These are phyloP conservation scores for Cheilosia urbana DNA, from an alignment of 2,888 invertebrate species.

Conservation along the genomic window DNA sequence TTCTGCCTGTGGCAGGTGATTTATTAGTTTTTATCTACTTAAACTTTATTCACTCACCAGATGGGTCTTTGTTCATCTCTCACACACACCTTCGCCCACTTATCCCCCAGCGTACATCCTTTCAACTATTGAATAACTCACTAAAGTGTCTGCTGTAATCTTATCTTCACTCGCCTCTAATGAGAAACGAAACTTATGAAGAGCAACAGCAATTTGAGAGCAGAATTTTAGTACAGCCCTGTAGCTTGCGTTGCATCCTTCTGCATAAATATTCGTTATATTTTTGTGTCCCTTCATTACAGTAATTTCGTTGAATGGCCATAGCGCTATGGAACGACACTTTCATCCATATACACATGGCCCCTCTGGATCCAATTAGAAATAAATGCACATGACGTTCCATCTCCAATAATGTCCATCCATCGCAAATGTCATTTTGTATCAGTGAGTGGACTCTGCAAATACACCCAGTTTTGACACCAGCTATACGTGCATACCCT, in stretches of 20 bases:
- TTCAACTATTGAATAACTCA: constrained; percentile 46
- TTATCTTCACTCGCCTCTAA: constrained; percentile 13
- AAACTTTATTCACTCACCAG: constrained; percentile 61
- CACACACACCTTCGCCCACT: constrained; percentile 4
- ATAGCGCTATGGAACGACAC: background rate
- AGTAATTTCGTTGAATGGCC: constrained; percentile 52
- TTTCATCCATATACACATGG: constrained; percentile 6
- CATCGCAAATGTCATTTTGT: constrained; percentile 57
- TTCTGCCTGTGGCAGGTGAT: constrained; percentile 49
- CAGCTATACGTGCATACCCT: constrained; percentile 12
- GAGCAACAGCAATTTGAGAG: background rate
- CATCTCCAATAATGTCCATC: constrained; percentile 67
- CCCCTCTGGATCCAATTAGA: constrained; percentile 44
- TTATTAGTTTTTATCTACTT: constrained; percentile 67
- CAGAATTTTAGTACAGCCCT: background rate
- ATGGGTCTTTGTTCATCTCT: constrained; percentile 42
- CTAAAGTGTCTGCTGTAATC: constrained; percentile 14
- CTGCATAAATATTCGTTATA: background rate
- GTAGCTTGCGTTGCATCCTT: background rate
- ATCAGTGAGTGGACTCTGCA: constrained; percentile 28
- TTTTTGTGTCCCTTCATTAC: constrained; percentile 21
- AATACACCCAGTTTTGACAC: constrained; percentile 3
- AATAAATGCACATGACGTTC: constrained; percentile 58
- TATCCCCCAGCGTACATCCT: constrained; percentile 7
- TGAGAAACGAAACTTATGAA: constrained; percentile 27